Evolutionary conservation across 2,797 vertebrate genomes (phyloP), one percentile per base, ranked within the genome.

Genomic region (Poecilia velifera): DNA sequence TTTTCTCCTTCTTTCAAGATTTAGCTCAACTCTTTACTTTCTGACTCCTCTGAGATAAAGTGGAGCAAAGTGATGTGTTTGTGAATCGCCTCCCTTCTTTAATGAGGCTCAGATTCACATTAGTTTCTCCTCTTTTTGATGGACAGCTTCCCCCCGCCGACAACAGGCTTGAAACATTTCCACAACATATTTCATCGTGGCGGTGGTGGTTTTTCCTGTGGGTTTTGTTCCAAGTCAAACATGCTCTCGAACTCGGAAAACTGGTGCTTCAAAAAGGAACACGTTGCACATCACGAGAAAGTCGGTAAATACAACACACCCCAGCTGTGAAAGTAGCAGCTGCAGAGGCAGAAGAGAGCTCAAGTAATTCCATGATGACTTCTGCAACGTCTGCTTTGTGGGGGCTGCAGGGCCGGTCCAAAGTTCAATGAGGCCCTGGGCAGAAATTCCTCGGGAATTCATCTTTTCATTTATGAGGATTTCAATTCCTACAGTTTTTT

Each of bases 291-390:
- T 87, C 51, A 81, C 87, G 73, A 86, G 92, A 92, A 94, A 93
- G 87, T 88, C 86, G 59, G 94, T 94, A 93, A 95, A 95, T 92
- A 94, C 93, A 95, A 92, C 95, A 95, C 91, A 86, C 93, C 93
- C 85, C 79, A 80, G 84, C 84, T 90, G 85, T 73, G 82, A 92
- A 89, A 88, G 90, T 49, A 34, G 78, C 82, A 76, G 87, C 81
- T 76, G 66, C 5, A 36, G 82, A 89, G 74, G 79, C 72, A 71
- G 78, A 78, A 78, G 25, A 66, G 76, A 84, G 70, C 80, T 59
- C 39, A 49, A 59, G 79, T 71, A 85, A 87, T 90, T 79, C 85
- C 16, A 64, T 74, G 76, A 86, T 84, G 84, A 92, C 90, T 93
- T 87, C 36, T 92, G 88, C 86, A 87, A 92, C 91, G 90, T 83